phyloP scores from a whole-genome alignment of 2,797 vertebrate species.

The Protosalanx chinensis region DNA sequence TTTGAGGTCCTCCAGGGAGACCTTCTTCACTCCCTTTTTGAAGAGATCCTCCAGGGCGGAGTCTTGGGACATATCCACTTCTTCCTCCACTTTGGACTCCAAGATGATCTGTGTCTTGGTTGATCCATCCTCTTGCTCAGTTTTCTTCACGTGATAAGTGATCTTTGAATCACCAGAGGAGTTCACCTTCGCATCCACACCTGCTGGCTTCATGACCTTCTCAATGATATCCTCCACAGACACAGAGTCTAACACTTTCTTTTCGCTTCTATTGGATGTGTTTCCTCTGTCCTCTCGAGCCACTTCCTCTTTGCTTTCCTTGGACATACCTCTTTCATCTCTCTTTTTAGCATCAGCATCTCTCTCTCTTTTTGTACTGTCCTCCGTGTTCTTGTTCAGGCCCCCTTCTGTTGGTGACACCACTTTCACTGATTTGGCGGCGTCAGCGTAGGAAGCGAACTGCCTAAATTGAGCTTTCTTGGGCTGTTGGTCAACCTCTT shows the following conservation, averaged over 20 bases:
- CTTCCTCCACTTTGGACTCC: slow-evolving; percentile 83
- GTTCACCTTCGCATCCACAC: slow-evolving; percentile 60
- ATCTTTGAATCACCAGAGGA: slow-evolving; percentile 76
- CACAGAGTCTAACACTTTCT: slow-evolving; percentile 67
- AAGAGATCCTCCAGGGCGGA: slow-evolving; percentile 72
- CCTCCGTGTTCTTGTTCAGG: slow-evolving; percentile 33
- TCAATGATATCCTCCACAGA: slow-evolving; percentile 87
- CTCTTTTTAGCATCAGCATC: slow-evolving; percentile 19
- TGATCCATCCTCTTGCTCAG: slow-evolving; percentile 76
- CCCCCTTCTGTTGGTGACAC: slow-evolving; percentile 54
- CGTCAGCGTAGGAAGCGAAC: slow-evolving; percentile 40
- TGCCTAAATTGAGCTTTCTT: slow-evolving; percentile 39
- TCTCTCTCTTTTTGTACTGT: slow-evolving; percentile 30
- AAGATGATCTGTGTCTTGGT: slow-evolving; percentile 84
- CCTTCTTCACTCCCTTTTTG: slow-evolving; percentile 72
- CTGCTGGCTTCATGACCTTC: slow-evolving; percentile 81
- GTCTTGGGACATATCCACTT: slow-evolving; percentile 75
- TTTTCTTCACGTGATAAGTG: slow-evolving; percentile 79
- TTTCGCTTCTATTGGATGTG: slow-evolving; percentile 43
- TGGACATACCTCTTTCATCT: slow-evolving; percentile 25
- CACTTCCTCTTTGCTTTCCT: slow-evolving; percentile 3
- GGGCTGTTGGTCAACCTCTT: slow-evolving; percentile 35
- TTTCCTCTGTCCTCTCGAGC: slow-evolving; percentile 12
- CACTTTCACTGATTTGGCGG: slow-evolving; percentile 53
- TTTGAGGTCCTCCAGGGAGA: slow-evolving; percentile 74